Conservation (phyloP, 2,113 vertebrate species). For the Tragulus kanchil region DNA sequence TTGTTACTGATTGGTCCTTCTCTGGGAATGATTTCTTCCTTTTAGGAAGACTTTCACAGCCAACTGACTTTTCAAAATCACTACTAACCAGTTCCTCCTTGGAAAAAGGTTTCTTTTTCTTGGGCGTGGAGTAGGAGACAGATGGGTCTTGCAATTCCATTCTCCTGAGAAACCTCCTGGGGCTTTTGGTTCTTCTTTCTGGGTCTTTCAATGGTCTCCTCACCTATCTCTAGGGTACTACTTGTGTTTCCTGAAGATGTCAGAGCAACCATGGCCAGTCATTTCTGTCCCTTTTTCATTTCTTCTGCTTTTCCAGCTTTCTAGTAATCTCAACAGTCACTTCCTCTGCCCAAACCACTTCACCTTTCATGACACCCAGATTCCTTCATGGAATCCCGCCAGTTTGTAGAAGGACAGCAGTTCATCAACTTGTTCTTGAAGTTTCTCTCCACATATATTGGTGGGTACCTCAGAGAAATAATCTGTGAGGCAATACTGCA, state of each 20-base stretch:
- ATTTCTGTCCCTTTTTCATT: not conserved
- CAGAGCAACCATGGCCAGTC: rapidly evolving
- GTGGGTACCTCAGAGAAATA: not conserved
- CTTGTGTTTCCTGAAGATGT: not conserved
- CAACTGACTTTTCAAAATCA: not conserved
- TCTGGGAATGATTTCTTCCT: not conserved
- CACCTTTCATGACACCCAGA: not conserved
- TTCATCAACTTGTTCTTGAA: not conserved
- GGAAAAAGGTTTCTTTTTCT: not conserved
- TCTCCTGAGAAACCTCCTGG: not conserved
- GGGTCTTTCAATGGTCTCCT: not conserved
- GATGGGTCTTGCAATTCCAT: not conserved
- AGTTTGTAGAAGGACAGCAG: not conserved
- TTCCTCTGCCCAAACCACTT: not conserved
- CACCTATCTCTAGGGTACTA: not conserved
- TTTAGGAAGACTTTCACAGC: not conserved
- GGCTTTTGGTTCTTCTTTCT: not conserved
- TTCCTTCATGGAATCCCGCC: not conserved
- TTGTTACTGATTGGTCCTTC: not conserved
- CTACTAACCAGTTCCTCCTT: not conserved
- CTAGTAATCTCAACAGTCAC: not conserved
- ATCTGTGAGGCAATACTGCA: not conserved
- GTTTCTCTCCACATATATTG: not conserved
- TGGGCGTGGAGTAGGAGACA: not conserved
- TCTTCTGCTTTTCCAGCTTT: not conserved